Percentiles rank a stretch among this genome's conserved stretches.
Evolutionary conservation across 2,888 invertebrate genomes (phyloP).

Genomic region (Litoditis marina): DNA sequence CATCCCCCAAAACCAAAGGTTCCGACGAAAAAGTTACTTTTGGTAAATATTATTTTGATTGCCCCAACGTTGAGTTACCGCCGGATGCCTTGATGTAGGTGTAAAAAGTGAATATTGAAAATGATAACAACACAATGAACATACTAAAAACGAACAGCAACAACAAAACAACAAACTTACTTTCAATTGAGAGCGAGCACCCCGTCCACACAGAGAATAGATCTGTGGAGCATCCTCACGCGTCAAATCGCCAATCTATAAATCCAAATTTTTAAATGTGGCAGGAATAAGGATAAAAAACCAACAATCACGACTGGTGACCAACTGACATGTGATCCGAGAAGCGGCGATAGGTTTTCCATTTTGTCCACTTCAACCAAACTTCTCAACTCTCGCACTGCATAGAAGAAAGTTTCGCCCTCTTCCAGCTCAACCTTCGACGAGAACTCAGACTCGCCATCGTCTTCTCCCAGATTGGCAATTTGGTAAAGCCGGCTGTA

Average conservation of each 20-base stretch:
- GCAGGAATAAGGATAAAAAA: no score
- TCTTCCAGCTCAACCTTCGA: slow-evolving; percentile 80
- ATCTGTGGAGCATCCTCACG: slow-evolving; percentile 98
- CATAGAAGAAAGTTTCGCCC: slow-evolving; percentile 98
- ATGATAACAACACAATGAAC: no score
- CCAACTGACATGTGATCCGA: slow-evolving; percentile 31
- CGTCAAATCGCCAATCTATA: slow-evolving; percentile 69
- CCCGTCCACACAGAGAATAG: slow-evolving; percentile 90
- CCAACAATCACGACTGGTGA: not conserved
- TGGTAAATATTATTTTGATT: no score
- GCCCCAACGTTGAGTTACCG: no score
- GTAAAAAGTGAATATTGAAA: no score
- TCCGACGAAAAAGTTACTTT: no score
- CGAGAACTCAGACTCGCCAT: slow-evolving; percentile 96
- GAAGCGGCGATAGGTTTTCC: slow-evolving; percentile 49
- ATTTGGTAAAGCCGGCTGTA: slow-evolving; percentile 92
- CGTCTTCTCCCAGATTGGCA: slow-evolving; percentile 97
- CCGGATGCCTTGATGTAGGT: no score
- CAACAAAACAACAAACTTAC: not conserved
- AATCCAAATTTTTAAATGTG: slow-evolving; percentile 18
- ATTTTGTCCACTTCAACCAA: slow-evolving; percentile 81
- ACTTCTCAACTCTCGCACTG: slow-evolving; percentile 86
- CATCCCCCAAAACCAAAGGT: no score
- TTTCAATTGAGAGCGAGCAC: slow-evolving; percentile 86
- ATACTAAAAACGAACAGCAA: no score